Evolutionary conservation across 2,113 vertebrate species (phyloP).

Genomic region (Setophaga coronata): DNA sequence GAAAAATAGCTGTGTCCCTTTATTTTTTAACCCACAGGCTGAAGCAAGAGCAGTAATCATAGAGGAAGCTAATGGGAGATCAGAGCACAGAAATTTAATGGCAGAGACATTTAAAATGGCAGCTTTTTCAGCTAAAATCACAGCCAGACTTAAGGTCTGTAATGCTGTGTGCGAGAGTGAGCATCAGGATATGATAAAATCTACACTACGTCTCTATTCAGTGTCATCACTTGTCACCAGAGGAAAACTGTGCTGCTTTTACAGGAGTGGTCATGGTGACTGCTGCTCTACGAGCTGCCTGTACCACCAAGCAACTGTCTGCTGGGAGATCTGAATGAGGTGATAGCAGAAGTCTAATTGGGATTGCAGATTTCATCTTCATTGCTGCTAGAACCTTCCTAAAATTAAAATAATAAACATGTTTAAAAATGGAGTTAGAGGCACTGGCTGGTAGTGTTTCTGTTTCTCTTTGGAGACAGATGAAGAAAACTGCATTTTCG

Average conservation of each 20-base stretch:
- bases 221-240: background rate
- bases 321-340: background rate
- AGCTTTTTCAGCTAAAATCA: background rate
- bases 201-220: background rate
- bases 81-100: background rate
- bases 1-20: background rate
- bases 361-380: background rate
- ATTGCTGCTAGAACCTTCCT: background rate
- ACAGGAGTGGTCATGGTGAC: background rate
- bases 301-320: background rate
- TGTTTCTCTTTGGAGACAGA: background rate
- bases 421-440: background rate
- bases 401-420: background rate
- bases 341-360: background rate
- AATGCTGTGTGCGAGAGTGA: accelerated
- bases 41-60: background rate
- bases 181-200: background rate
- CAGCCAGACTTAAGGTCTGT: background rate
- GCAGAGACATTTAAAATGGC: background rate
- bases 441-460: background rate
- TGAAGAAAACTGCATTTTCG: background rate
- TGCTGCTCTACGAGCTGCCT: background rate
- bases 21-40: background rate
- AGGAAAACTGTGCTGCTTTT: background rate
- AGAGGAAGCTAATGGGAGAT: background rate